Evolutionary conservation across 2,113 vertebrate genomes (phyloP).

Genomic region (Pholis gunnellus): DNA sequence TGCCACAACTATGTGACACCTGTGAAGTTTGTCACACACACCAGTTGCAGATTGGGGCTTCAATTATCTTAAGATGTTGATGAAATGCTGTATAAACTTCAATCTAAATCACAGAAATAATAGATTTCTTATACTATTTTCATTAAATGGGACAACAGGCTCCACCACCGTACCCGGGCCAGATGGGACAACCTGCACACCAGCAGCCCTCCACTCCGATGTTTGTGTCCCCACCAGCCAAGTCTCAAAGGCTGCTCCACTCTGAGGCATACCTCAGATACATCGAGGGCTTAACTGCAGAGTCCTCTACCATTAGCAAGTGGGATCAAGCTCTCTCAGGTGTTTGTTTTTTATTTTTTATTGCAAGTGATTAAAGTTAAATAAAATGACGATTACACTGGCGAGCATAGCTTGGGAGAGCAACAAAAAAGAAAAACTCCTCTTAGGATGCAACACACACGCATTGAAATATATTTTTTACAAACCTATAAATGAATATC

Average conservation of each 20-base stretch:
- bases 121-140: not conserved
- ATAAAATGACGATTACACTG: not conserved
- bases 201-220: conserved; percentile 96
- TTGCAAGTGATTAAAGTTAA: not conserved
- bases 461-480: not conserved
- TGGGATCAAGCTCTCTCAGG: conserved; percentile 98
- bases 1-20: not conserved
- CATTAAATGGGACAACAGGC: conserved; percentile 91
- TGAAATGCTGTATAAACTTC: not conserved
- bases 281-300: conserved; percentile 96
- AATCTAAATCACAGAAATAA: not conserved
- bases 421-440: too few species aligned
- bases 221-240: conserved; percentile 96
- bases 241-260: conserved; percentile 95
- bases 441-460: not conserved
- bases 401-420: not conserved
- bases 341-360: conserved; percentile 55
- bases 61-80: not conserved
- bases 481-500: not conserved
- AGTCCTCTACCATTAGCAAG: conserved; percentile 94
- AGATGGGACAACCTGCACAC: conserved; percentile 86
- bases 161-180: conserved; percentile 92
- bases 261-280: conserved; percentile 98
- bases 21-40: not conserved
- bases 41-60: not conserved